phyloP scores from a whole-genome alignment of 2,888 invertebrate species.

The Leptopilina myrica region DNA sequence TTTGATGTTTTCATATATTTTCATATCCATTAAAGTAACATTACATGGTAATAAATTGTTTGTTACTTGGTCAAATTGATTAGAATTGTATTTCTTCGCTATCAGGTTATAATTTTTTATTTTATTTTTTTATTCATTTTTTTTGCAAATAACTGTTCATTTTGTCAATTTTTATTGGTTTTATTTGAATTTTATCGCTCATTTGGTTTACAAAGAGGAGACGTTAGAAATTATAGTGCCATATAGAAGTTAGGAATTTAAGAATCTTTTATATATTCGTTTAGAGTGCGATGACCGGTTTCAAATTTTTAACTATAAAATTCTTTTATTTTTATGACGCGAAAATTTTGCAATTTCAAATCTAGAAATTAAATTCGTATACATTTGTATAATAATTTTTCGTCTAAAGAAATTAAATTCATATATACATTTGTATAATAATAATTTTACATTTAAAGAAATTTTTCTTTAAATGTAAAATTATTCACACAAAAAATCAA shows the following conservation, averaged over 20 bases:
- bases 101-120: background rate
- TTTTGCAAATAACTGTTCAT: background rate
- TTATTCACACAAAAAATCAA: no score
- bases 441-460: no score
- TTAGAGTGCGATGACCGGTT: no score
- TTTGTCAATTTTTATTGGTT: background rate
- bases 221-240: background rate
- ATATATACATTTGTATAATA: no score
- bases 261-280: background rate
- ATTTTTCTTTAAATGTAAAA: no score
- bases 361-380: no score
- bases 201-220: background rate
- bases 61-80: background rate
- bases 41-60: constrained; percentile 3
- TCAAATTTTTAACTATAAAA: no score
- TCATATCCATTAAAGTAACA: background rate
- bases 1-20: background rate
- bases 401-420: no score
- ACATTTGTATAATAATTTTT: no score
- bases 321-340: no score
- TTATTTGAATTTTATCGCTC: constrained; percentile 9
- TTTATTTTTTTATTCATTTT: background rate
- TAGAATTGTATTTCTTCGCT: background rate
- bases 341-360: no score
- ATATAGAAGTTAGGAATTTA: background rate